A percentile compares a stretch with the other conserved stretches of the same genome.
phyloP scores from a whole-genome alignment of 2,113 vertebrate species.

The Ailuropoda melanoleuca region DNA sequence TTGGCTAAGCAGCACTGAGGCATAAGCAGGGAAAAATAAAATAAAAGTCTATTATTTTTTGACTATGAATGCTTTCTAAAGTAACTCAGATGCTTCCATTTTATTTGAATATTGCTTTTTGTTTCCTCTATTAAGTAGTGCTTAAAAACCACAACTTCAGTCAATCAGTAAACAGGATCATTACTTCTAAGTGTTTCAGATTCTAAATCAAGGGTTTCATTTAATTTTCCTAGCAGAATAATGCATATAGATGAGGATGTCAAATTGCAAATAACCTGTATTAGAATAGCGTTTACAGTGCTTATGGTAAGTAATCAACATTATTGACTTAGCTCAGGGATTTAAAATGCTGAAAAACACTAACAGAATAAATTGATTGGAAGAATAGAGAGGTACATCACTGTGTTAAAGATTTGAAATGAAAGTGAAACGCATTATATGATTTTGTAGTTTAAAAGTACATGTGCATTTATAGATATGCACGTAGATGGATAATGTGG shows the following conservation, averaged over 20 bases:
- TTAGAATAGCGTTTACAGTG: slow-evolving; percentile 78
- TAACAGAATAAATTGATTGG: slow-evolving; percentile 83
- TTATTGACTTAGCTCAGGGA: slow-evolving; percentile 85
- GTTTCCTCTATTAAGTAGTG: slow-evolving; percentile 83
- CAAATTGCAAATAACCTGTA: slow-evolving; percentile 86
- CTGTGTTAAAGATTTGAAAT: slow-evolving; percentile 79
- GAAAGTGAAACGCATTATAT: slow-evolving; percentile 72
- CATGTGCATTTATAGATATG: slow-evolving; percentile 63
- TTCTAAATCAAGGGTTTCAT: slow-evolving; percentile 84
- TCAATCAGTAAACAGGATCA: slow-evolving; percentile 85
- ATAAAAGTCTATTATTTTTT: slow-evolving; percentile 70
- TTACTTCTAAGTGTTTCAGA: slow-evolving; percentile 85
- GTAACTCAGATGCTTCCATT: slow-evolving; percentile 75
- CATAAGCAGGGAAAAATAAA: slow-evolving; percentile 72
- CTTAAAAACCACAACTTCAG: slow-evolving; percentile 83
- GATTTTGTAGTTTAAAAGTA: slow-evolving; percentile 71
- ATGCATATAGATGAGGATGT: slow-evolving; percentile 85
- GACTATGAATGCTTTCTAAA: slow-evolving; percentile 70
- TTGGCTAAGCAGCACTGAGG: slow-evolving; percentile 50
- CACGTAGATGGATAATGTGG: slow-evolving; percentile 61
- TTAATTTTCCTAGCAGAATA: slow-evolving; percentile 86
- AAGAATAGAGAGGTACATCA: slow-evolving; percentile 75
- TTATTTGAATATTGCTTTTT: slow-evolving; percentile 79
- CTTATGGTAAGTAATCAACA: slow-evolving; percentile 85
- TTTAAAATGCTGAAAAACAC: slow-evolving; percentile 84